A percentile compares a stretch with the other conserved stretches of the same genome.
phyloP scores from a whole-genome alignment of 2,797 vertebrate genomes.

The Chrysocyon brachyurus region DNA sequence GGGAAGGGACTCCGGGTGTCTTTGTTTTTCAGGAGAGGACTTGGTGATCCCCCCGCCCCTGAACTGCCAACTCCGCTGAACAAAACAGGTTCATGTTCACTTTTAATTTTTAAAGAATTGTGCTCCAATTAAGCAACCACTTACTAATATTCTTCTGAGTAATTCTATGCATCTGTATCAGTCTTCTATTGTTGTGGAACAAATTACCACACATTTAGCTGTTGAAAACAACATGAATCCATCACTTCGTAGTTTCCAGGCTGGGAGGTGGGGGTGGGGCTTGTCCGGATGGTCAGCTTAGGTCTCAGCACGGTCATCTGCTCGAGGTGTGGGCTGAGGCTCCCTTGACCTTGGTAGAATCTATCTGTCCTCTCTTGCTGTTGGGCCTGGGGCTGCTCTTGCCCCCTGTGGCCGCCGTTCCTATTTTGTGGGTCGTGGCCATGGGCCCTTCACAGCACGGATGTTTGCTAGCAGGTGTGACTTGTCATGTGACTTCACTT shows the following conservation, averaged over 20 bases:
- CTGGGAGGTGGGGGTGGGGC: fast-evolving
- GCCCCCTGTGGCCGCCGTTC: fast-evolving
- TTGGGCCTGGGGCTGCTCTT: background rate
- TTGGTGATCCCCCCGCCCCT: fast-evolving
- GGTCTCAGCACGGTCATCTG: background rate
- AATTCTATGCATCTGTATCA: background rate
- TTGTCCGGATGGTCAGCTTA: background rate
- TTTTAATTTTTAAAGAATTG: background rate
- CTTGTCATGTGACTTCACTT: background rate
- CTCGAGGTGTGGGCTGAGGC: background rate
- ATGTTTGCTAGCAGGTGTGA: background rate
- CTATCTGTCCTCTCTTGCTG: too few species aligned
- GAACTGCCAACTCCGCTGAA: background rate
- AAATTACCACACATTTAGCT: background rate
- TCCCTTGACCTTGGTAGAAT: background rate
- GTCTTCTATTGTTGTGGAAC: background rate
- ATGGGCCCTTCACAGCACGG: fast-evolving
- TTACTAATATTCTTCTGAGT: background rate
- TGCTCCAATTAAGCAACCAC: background rate
- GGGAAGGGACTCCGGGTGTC: too few species aligned
- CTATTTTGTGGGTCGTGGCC: background rate
- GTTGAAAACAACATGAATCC: fast-evolving
- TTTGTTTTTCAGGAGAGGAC: background rate
- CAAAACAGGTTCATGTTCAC: background rate
- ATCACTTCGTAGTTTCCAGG: background rate